Conservation (phyloP, 2,113 vertebrate species). For the Hippoglossus stenolepis region DNA sequence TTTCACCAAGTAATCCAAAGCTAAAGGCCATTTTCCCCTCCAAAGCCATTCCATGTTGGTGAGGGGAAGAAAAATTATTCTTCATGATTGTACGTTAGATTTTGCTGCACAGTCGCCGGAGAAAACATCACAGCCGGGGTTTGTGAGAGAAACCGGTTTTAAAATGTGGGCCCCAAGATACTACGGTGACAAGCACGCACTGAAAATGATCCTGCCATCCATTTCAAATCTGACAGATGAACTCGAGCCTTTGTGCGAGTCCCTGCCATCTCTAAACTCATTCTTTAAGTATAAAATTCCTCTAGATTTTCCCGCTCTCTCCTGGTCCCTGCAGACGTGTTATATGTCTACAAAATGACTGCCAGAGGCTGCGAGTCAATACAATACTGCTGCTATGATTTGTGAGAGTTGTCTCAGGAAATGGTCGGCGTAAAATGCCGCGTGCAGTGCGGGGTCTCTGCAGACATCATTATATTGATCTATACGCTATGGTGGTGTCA, state of each 20-base stretch:
- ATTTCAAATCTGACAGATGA: slow-evolving; percentile 44
- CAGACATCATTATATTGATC: slow-evolving; percentile 62
- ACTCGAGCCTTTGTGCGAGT: slow-evolving; percentile 18
- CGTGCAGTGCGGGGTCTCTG: slow-evolving; percentile 37
- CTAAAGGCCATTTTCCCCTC: slow-evolving; percentile 8
- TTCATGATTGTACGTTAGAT: slow-evolving; percentile 13
- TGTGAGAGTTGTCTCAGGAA: slow-evolving; percentile 37
- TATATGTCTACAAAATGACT: slow-evolving; percentile 56
- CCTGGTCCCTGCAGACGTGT: slow-evolving; percentile 35
- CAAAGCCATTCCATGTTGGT: slow-evolving; percentile 18
- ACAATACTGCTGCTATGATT: slow-evolving; percentile 56
- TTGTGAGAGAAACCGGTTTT: slow-evolving; percentile 22
- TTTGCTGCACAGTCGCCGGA: slow-evolving; percentile 1
- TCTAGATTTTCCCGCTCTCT: slow-evolving; percentile 25
- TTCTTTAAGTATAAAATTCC: slow-evolving; percentile 49
- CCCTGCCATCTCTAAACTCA: slow-evolving; percentile 37
- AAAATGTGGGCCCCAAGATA: slow-evolving; percentile 31
- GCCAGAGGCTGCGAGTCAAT: slow-evolving; percentile 45
- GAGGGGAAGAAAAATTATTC: slow-evolving; percentile 17
- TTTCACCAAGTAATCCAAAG: slow-evolving; percentile 23
- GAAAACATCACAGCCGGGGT: not conserved
- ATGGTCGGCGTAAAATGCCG: slow-evolving; percentile 32
- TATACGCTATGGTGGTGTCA: slow-evolving; percentile 46
- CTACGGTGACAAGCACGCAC: not conserved
- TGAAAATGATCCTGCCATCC: slow-evolving; percentile 30